A percentile compares a stretch with the other conserved stretches of the same genome.
Conservation (phyloP, 2,888 invertebrate genomes). For the Teleogryllus oceanicus region DNA sequence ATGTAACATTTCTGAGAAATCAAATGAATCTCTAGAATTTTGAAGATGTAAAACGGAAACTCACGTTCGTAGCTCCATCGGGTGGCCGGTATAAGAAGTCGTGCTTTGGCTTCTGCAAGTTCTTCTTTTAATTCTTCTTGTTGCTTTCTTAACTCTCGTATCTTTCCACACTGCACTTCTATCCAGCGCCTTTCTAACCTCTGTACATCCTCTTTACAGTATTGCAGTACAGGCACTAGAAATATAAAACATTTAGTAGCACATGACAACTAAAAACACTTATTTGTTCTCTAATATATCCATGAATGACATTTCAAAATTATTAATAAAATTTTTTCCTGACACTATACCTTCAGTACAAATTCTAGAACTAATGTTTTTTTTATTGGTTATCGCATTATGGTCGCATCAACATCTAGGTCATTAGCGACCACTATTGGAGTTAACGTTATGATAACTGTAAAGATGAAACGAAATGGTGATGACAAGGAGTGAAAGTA, state of each 20-base stretch:
- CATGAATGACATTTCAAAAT: background rate
- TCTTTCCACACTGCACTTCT: slow-evolving; percentile 41
- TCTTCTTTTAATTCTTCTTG: slow-evolving; percentile 53
- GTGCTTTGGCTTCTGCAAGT: slow-evolving; percentile 52
- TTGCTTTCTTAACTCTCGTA: slow-evolving; percentile 40
- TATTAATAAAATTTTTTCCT: slow-evolving; percentile 4
- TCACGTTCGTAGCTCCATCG: slow-evolving; percentile 58
- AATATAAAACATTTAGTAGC: background rate
- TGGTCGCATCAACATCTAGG: no score
- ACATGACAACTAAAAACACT: background rate
- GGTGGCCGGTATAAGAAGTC: slow-evolving; percentile 52
- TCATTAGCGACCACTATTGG: no score
- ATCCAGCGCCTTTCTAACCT: slow-evolving; percentile 48
- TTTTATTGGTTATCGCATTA: no score
- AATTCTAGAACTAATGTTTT: no score
- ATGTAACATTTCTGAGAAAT: no score
- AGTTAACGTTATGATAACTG: no score
- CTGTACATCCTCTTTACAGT: slow-evolving; percentile 53
- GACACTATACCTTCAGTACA: background rate
- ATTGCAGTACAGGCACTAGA: slow-evolving; percentile 44
- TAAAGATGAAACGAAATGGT: no score
- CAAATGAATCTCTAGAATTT: no score
- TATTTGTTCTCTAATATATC: background rate
- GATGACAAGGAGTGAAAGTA: no score
- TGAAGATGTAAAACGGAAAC: slow-evolving; percentile 38